Evolutionary conservation across 2,113 vertebrate species (phyloP).

Genomic region (Sarotherodon lohbergeri): DNA sequence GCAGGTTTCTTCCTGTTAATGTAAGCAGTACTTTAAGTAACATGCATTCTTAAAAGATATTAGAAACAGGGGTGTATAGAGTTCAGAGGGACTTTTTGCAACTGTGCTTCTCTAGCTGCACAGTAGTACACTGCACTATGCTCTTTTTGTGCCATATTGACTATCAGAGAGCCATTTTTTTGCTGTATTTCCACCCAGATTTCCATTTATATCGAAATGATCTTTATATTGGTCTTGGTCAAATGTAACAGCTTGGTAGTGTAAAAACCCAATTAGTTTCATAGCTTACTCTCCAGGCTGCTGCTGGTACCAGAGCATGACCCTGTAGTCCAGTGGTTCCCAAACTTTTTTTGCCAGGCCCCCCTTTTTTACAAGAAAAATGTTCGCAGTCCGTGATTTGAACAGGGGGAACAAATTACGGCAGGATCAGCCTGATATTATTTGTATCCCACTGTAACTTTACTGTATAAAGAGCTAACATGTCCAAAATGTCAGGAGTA

Average conservation of each 20-base stretch:
- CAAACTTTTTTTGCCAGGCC: too few relatives aligned
- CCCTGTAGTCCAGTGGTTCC: not conserved
- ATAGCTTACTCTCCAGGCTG: not conserved
- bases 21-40: too few relatives aligned
- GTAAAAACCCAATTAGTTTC: not conserved
- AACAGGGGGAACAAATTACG: too few relatives aligned
- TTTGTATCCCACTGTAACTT: too few relatives aligned
- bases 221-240: rapidly evolving
- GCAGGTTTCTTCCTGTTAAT: too few relatives aligned
- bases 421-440: too few relatives aligned
- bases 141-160: not conserved
- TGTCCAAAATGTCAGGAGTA: too few relatives aligned
- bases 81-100: not conserved
- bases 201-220: not conserved
- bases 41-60: not conserved
- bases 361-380: too few relatives aligned
- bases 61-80: not conserved
- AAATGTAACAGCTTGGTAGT: not conserved
- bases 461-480: too few relatives aligned
- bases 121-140: not conserved
- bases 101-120: not conserved
- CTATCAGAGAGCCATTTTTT: not conserved
- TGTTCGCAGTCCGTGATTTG: too few relatives aligned
- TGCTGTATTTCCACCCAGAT: not conserved
- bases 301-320: not conserved